Conservation (phyloP, 2,113 vertebrate genomes). For the Myotis davidii region DNA sequence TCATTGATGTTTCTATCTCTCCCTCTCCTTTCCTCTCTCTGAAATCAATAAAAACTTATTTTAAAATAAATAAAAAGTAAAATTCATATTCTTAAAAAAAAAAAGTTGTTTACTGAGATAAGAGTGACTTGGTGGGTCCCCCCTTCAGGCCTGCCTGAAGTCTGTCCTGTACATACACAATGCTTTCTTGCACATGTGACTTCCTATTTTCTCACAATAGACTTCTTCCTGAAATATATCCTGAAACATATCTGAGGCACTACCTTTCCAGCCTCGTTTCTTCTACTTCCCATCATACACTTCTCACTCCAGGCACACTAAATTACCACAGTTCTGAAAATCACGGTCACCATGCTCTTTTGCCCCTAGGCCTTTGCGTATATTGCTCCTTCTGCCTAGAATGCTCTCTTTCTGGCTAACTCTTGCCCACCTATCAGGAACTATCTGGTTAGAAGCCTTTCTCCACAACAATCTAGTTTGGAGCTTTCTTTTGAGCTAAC, state of each 20-base stretch:
- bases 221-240: not conserved
- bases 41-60: too few species aligned
- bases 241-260: not conserved
- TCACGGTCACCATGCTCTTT: not conserved
- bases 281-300: not conserved
- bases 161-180: not conserved
- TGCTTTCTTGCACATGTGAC: not conserved
- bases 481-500: not conserved
- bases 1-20: too few species aligned
- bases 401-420: not conserved
- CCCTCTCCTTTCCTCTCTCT: too few species aligned
- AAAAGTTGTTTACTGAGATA: not conserved
- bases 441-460: not conserved
- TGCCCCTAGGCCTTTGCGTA: not conserved
- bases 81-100: too few species aligned
- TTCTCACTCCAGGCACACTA: not conserved
- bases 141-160: not conserved
- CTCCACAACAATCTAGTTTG: not conserved
- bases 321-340: not conserved
- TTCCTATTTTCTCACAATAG: not conserved
- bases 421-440: not conserved
- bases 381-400: not conserved
- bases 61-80: too few species aligned
- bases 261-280: not conserved
- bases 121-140: not conserved